phyloP scores from a whole-genome alignment of 2,888 invertebrate species.

The Cantharis nigra region DNA sequence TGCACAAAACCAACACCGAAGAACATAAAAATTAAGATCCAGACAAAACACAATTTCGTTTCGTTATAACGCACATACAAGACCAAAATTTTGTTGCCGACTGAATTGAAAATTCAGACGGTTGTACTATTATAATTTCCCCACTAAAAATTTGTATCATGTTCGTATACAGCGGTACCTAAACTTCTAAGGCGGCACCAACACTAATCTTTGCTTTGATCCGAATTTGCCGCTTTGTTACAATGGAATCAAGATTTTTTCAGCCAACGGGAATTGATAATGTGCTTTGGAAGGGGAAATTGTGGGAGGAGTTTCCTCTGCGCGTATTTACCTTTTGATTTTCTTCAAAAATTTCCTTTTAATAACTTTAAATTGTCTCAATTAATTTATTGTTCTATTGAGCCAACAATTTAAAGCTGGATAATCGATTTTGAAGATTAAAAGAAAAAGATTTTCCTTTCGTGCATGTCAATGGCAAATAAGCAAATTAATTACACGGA shows the following conservation, averaged over 20 bases:
- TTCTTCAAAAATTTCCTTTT: background rate
- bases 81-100: background rate
- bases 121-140: conserved; percentile 1
- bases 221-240: background rate
- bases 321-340: background rate
- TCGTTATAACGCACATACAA: background rate
- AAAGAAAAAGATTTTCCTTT: background rate
- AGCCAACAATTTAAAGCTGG: background rate
- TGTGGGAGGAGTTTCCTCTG: background rate
- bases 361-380: background rate
- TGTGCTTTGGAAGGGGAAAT: background rate
- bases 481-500: background rate
- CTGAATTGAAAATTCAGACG: background rate
- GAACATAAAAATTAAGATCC: background rate
- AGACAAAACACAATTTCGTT: background rate
- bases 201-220: background rate
- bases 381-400: background rate
- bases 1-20: background rate
- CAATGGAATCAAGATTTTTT: background rate
- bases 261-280: background rate
- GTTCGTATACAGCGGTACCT: background rate
- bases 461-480: background rate
- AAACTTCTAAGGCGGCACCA: background rate
- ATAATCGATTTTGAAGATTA: background rate
- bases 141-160: background rate